Evolutionary conservation across 2,797 vertebrate genomes (phyloP), one percentile per base, ranked within the genome.

Genomic region (Tolypeutes matacus): DNA sequence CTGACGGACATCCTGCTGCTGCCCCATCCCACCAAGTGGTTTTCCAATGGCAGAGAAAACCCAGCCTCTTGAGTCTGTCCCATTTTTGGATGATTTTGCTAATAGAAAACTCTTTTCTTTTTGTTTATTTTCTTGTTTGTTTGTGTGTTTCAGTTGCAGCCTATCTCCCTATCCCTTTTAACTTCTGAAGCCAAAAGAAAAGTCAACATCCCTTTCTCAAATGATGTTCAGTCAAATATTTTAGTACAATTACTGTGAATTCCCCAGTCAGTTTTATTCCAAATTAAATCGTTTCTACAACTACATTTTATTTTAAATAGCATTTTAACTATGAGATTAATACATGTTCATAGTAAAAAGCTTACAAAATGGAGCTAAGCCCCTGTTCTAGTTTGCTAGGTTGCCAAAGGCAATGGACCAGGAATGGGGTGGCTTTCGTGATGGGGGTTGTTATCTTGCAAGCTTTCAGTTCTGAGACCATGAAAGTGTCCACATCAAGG

Each of bases 301-400:
- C n/a, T 25, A 14, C 20, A 15, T 42, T 89, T 82, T 69, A 62
- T 60, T 75, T 72, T 70, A 65, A 60, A 42, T 76, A 82, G 62
- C 23, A n/a, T 64, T 81, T 85, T 56, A 18, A 64, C 51, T 77
- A 85, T 51, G 58, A 96, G 88, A 56, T 78, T 31, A 90, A 31
- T 10, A 58, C 12, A 27, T 5, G 20, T 31, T 36, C 25, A 53
- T 36, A 81, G 53, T 18, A 65, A 65, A 72, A 77, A 67, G 25
- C 60, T 89, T 72, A 81, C 60, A 53, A 89, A 77, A 60, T 39
- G 76, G 23, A 85, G n/a, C n/a, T 60, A 39, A 76, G 27, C 20
- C 18, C 36, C 34, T 46, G 46, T 46, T 46, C 46, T 11, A 46
- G 46, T 46, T 46, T 46, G 46, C 46, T 46, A 46, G 9, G 46